Base-by-base conservation (phyloP, 2,113 vertebrate species). In the Cyanistes caeruleus region DNA sequence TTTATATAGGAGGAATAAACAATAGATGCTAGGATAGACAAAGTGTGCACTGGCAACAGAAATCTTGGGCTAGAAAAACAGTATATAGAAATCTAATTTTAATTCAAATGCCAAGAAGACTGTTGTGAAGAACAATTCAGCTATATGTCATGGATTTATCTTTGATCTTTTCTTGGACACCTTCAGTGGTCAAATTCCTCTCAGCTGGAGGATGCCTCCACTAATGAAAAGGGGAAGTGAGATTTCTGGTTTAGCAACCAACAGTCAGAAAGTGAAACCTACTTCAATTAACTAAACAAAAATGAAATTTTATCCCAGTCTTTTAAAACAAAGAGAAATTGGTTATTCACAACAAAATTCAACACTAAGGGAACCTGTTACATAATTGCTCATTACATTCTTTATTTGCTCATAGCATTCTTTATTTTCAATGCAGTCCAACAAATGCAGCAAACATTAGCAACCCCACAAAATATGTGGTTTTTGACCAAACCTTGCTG, bases 1-100 rank as follows among this genome's bases (percentile, higher is more conserved):
- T 92, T 96, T 86, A 92, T 46, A 84, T 7, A 89, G 64, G n/a
- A 89, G 64, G n/a, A 87, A 87, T 68, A 89, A 87, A 63, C 1
- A 15, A 72, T 2, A 68, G 70, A 82, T 15, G 28, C 37, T 75
- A 82, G 46, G 49, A 52, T 3, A 77, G 52, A 74, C 56, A 70
- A 74, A 84, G 21, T 6, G 22, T 63, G 62, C 13, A 35, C 53
- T 25, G 9, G 27, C n/a, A 87, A 81, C 8, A 46, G 33, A 67
- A 67, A 64, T 51, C 13, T 37, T 28, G 14, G n/a, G 30, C 51
- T 64, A 74, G 43, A 90, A 88, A 90, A 79, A 7, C 23, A 58
- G 22, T 4, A 22, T 18, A 27, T 1, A 55, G 69, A 85, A 80
- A 86, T 43, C 9, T 48, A 37, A 78, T 76, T 95, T 81, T 52